Evolutionary conservation across 2,113 vertebrate species (phyloP).

Genomic region (Gracilinanus agilis): DNA sequence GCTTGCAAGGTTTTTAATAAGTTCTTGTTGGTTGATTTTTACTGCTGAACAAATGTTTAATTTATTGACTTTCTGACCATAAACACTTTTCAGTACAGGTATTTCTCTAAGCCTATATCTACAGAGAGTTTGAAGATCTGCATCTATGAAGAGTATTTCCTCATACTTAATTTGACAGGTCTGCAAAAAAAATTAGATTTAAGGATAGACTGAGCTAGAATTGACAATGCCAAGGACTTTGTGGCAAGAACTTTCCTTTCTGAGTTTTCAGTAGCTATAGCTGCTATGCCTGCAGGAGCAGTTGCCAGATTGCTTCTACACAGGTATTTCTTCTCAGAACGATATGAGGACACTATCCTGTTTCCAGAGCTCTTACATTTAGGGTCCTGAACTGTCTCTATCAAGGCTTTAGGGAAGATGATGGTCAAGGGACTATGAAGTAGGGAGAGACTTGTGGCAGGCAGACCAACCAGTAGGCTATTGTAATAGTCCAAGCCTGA

Average conservation of each 20-base stretch:
- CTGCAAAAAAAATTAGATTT: not conserved
- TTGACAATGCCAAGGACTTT: too few relatives aligned
- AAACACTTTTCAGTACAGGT: not conserved
- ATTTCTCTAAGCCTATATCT: not conserved
- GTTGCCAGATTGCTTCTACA: too few relatives aligned
- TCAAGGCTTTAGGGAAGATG: too few relatives aligned
- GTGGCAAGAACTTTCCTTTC: too few relatives aligned
- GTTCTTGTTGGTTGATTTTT: not conserved
- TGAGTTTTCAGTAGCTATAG: too few relatives aligned
- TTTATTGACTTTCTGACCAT: not conserved
- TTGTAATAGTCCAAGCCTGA: not conserved
- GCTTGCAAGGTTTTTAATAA: not conserved
- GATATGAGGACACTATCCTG: too few relatives aligned
- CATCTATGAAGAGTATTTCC: not conserved
- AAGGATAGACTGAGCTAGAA: not conserved
- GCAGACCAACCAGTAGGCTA: not conserved
- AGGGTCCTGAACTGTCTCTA: too few relatives aligned
- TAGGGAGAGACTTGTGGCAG: too few relatives aligned
- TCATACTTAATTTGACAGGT: not conserved
- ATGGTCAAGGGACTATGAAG: too few relatives aligned
- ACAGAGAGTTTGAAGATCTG: not conserved
- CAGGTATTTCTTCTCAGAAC: too few relatives aligned
- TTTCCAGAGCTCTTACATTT: too few relatives aligned
- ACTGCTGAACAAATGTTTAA: not conserved
- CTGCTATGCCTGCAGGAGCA: too few relatives aligned